Conservation (phyloP, 1,140 invertebrate genomes). For the Platorchestia sp. region DNA sequence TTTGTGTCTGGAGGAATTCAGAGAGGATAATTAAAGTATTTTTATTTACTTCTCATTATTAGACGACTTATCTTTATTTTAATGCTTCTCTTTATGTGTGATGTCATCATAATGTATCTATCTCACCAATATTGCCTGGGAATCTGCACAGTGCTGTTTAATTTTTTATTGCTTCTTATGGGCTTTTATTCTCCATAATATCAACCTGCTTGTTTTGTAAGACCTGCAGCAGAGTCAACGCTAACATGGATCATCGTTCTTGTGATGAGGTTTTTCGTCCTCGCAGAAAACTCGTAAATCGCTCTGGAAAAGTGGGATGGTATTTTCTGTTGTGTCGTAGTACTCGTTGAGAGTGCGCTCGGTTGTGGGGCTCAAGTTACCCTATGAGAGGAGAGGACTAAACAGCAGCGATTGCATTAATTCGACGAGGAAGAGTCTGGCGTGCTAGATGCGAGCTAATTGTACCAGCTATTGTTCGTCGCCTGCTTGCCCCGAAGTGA, state of each 20-base stretch:
- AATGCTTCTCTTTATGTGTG: too few species aligned
- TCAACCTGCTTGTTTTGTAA: background rate
- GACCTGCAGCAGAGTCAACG: background rate
- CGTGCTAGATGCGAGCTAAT: background rate
- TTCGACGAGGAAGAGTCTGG: background rate
- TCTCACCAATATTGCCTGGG: too few species aligned
- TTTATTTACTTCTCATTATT: background rate
- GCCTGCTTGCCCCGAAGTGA: slow-evolving; percentile 3
- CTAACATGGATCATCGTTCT: background rate
- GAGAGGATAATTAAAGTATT: background rate
- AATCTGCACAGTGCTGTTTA: too few species aligned
- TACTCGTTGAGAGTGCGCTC: background rate
- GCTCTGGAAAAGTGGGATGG: background rate
- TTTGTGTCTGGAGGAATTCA: background rate
- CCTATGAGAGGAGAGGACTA: background rate
- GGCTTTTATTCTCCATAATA: too few species aligned
- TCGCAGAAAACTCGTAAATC: background rate
- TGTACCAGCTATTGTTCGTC: background rate
- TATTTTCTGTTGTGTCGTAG: background rate
- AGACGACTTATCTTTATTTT: too few species aligned
- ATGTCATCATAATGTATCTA: too few species aligned
- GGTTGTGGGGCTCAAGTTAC: background rate
- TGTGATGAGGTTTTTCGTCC: background rate
- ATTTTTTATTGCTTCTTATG: too few species aligned
- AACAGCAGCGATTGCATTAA: background rate